These are phyloP conservation scores for Puffinus mauretanicus DNA, from an alignment of 2,113 vertebrate species.

Conservation along the genomic window DNA sequence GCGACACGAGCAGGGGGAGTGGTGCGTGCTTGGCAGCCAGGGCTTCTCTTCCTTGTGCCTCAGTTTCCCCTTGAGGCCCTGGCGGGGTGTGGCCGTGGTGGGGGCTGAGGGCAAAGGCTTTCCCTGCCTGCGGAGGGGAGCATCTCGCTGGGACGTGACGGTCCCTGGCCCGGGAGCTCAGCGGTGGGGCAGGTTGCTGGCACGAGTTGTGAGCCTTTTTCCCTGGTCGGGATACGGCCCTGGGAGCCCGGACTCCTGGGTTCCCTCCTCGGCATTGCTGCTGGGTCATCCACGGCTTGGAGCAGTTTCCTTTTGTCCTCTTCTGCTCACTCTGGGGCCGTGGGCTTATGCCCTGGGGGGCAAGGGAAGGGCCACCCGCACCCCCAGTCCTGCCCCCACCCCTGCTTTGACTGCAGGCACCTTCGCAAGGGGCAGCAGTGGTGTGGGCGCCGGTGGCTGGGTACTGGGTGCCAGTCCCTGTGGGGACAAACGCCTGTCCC, in stretches of 20 bases:
- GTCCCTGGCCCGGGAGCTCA: not conserved
- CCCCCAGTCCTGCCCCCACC: not conserved
- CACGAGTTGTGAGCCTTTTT: not conserved
- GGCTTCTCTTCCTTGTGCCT: not conserved
- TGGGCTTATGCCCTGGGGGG: not conserved
- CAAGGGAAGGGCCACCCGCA: not conserved
- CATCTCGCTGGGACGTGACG: rapidly evolving
- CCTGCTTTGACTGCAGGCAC: not conserved
- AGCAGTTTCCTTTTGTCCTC: not conserved
- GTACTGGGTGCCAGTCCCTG: not conserved
- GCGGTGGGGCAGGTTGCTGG: not conserved
- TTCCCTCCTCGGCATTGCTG: not conserved
- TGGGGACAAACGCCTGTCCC: rapidly evolving
- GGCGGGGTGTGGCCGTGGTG: not conserved
- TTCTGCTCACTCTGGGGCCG: not conserved
- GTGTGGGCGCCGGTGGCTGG: not conserved
- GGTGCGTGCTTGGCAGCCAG: not conserved
- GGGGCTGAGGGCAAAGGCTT: not conserved
- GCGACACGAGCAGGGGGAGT: not conserved
- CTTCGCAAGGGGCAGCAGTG: not conserved
- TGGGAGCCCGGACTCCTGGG: not conserved
- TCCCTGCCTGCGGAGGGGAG: not conserved
- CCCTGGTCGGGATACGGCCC: not conserved
- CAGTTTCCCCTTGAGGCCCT: not conserved
- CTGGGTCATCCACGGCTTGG: not conserved